A percentile compares a stretch with the other conserved stretches of the same genome.
Conservation (phyloP, 1,140 invertebrate genomes). For the Ceratosolen solmsi region DNA sequence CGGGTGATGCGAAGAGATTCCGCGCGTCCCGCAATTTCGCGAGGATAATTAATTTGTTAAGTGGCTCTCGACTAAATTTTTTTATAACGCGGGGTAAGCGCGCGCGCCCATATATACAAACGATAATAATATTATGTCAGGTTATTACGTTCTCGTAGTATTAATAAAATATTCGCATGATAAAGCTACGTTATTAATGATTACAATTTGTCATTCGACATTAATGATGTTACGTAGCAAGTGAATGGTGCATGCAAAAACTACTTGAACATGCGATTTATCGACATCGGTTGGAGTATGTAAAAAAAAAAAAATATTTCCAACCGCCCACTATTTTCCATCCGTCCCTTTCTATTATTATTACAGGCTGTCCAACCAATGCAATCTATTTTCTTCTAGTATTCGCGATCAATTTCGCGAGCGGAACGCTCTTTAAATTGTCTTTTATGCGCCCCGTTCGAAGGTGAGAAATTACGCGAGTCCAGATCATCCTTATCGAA, state of each 20-base stretch:
- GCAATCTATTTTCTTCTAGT: not conserved
- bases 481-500: no score
- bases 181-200: not conserved
- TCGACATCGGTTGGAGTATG: not conserved
- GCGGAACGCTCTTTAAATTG: not conserved
- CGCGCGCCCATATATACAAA: not conserved
- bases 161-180: slow-evolving; percentile 16
- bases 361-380: not conserved
- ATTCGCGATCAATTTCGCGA: not conserved
- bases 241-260: not conserved
- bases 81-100: no score
- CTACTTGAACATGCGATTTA: not conserved
- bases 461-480: no score
- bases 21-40: not conserved
- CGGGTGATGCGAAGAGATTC: not conserved
- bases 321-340: no score
- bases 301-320: not conserved
- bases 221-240: slow-evolving; percentile 10
- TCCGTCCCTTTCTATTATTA: not conserved
- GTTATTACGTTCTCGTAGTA: not conserved
- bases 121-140: slow-evolving; percentile 6
- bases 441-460: no score
- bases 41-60: slow-evolving; percentile 4
- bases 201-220: slow-evolving; percentile 1
- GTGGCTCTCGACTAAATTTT: not conserved